A percentile compares a stretch with the other conserved stretches of the same genome.
These are phyloP conservation scores for Drosophila nigromelanica DNA, from an alignment of 1,140 invertebrate genomes.

Conservation along the genomic window DNA sequence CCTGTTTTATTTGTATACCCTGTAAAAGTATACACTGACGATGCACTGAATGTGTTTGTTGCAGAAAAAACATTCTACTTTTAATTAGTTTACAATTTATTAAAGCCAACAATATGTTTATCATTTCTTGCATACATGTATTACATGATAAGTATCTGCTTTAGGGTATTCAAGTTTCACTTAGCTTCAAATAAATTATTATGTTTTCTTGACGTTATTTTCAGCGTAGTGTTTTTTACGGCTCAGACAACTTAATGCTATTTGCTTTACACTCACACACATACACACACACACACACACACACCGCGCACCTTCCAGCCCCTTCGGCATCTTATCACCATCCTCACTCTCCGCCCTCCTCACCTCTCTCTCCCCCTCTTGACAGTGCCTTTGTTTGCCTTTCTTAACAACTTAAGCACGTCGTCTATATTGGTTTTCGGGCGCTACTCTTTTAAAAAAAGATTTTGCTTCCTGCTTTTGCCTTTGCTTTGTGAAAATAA, in stretches of 20 bases:
- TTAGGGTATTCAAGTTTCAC: conserved; percentile 12
- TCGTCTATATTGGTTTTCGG: conserved; percentile 79
- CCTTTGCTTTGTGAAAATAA: conserved; percentile 81
- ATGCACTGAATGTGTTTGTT: too few relatives aligned
- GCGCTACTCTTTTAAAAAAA: conserved; percentile 57
- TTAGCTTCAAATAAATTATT: neutral
- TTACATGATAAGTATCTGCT: neutral
- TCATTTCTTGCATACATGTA: neutral
- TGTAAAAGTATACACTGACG: neutral
- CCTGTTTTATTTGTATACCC: conserved; percentile 26
- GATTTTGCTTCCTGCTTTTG: conserved; percentile 73
- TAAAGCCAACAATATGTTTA: too few relatives aligned
- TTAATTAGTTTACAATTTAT: neutral
- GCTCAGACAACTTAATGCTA: conserved; percentile 81
- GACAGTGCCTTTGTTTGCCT: conserved; percentile 67
- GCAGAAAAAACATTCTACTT: too few relatives aligned
- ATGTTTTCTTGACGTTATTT: conserved; percentile 52
- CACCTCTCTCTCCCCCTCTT: neutral
- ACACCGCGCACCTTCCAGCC: conserved; percentile 28
- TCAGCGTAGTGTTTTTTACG: conserved; percentile 49
- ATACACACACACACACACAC: conserved; percentile 28
- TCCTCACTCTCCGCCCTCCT: conserved; percentile 2
- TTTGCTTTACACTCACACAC: conserved; percentile 60
- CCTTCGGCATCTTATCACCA: conserved; percentile 10
- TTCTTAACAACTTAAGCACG: conserved; percentile 82